Percentiles rank a stretch among this genome's conserved stretches.
These are phyloP conservation scores for Mylabris sibirica DNA, from an alignment of 2,888 invertebrate genomes.

Conservation along the genomic window DNA sequence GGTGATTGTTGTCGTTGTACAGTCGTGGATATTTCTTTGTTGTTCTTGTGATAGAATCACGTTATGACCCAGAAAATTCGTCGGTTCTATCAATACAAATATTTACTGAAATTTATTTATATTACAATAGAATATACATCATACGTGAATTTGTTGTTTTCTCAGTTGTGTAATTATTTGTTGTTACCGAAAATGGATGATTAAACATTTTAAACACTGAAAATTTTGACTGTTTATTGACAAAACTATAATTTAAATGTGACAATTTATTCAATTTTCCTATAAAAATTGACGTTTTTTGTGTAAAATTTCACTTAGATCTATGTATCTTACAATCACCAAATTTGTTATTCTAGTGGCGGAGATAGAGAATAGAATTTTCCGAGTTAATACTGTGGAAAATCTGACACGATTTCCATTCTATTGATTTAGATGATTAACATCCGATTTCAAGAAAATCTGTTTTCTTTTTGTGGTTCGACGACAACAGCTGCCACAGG, in stretches of 20 bases:
- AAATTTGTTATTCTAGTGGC: background rate
- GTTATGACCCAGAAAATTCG: constrained; percentile 42
- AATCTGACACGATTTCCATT: background rate
- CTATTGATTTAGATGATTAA: background rate
- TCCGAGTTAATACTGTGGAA: background rate
- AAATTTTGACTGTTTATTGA: constrained; percentile 22
- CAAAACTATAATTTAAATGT: background rate
- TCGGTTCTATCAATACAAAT: constrained; percentile 38
- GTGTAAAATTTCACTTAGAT: background rate
- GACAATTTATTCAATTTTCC: background rate
- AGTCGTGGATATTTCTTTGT: constrained; percentile 45
- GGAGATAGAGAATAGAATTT: background rate
- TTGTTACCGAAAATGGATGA: constrained; percentile 45
- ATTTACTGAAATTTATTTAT: background rate
- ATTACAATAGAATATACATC: background rate
- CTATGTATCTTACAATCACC: too few species aligned
- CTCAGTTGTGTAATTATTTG: constrained; percentile 43
- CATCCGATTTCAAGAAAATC: background rate
- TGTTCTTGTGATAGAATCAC: constrained; percentile 47
- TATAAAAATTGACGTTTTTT: too few species aligned
- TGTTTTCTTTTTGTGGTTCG: background rate
- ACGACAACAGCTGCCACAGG: background rate
- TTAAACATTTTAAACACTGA: constrained; percentile 30
- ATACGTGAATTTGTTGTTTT: constrained; percentile 41
- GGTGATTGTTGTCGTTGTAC: constrained; percentile 43